A percentile compares a stretch with the other conserved stretches of the same genome.
Evolutionary conservation across 2,113 vertebrate species (phyloP).

Genomic region (Halcyon senegalensis): DNA sequence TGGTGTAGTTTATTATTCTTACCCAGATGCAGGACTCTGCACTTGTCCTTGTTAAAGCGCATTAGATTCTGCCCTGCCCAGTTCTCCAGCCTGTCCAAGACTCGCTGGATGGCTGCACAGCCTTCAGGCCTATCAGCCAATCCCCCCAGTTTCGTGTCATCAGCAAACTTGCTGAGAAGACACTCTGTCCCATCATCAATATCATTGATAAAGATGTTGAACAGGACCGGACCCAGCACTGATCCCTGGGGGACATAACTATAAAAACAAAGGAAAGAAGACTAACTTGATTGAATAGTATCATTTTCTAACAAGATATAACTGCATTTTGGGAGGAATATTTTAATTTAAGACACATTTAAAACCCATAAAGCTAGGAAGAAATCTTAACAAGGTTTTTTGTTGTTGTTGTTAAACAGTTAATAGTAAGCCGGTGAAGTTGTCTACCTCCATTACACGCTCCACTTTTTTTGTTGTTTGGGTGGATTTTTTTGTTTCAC

Average conservation of each 20-base stretch:
- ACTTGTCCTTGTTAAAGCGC: no score
- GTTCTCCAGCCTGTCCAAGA: no score
- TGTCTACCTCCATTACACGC: not conserved
- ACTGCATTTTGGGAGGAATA: not conserved
- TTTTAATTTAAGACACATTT: not conserved
- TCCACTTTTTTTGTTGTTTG: not conserved
- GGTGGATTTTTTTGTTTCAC: not conserved
- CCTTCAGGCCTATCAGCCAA: no score
- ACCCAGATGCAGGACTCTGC: no score
- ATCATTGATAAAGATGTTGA: no score
- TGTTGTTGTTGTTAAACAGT: not conserved
- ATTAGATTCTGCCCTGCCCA: no score
- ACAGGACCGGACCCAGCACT: no score
- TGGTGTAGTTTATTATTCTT: no score
- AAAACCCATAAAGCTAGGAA: not conserved
- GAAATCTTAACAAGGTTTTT: not conserved
- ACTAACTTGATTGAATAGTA: not conserved
- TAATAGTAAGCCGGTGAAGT: not conserved
- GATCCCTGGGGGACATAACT: not conserved
- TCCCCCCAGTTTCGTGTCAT: no score
- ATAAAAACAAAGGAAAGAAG: not conserved
- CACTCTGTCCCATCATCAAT: no score
- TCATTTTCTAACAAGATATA: not conserved
- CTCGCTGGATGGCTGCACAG: no score
- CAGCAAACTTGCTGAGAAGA: no score